A percentile compares a stretch with the other conserved stretches of the same genome.
Conservation (phyloP, 2,888 invertebrate species). For the Copidosoma aretas region DNA sequence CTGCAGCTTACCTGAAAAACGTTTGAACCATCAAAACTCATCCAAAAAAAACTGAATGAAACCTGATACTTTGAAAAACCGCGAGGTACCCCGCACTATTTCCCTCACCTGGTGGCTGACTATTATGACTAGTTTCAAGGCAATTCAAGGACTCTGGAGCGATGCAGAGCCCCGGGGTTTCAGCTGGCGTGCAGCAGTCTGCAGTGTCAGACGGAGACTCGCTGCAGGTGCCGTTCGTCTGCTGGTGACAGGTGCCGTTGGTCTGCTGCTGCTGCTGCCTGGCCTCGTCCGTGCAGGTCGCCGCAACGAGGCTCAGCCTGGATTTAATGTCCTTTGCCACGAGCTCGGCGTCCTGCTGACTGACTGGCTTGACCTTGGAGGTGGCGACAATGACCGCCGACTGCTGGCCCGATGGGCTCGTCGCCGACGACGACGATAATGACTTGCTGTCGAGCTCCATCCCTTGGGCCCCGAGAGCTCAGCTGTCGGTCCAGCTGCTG, state of each 20-base stretch:
- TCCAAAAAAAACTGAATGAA: background rate
- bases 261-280: slow-evolving; percentile 49
- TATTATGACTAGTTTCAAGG: slow-evolving; percentile 58
- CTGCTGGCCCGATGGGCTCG: background rate
- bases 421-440: too few species aligned
- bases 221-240: slow-evolving; percentile 55
- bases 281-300: slow-evolving; percentile 29
- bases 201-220: slow-evolving; percentile 48
- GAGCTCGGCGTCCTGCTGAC: slow-evolving; percentile 44
- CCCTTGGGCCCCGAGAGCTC: slow-evolving; percentile 13
- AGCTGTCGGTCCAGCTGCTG: background rate
- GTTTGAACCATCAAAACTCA: background rate
- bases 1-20: slow-evolving; percentile 17
- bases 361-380: slow-evolving; percentile 27
- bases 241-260: slow-evolving; percentile 52
- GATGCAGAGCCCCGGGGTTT: too few species aligned
- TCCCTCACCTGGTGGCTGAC: slow-evolving; percentile 52
- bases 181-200: slow-evolving; percentile 32
- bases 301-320: slow-evolving; percentile 49
- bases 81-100: background rate
- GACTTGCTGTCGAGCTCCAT: background rate
- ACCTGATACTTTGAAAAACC: background rate
- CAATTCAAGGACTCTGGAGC: slow-evolving; percentile 45
- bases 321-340: slow-evolving; percentile 55
- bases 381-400: background rate